Base-by-base conservation (phyloP, 2,888 invertebrate genomes). In the Aphidius colemani region DNA sequence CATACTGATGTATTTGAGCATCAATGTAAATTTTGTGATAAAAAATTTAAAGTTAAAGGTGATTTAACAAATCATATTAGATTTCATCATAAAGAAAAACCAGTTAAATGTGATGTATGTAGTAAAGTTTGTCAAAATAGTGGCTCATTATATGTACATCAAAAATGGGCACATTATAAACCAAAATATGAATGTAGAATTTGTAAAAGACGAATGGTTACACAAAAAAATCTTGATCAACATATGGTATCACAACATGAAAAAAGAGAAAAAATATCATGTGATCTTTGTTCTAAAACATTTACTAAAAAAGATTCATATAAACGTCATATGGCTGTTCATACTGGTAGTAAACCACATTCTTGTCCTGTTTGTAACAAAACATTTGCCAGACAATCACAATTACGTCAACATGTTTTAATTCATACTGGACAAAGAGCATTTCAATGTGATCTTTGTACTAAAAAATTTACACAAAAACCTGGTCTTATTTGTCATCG, bases 91-190 rank as follows among this genome's bases (percentile, higher is more conserved):
- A 81, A 79, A 30, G 82, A 82, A 59, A 80, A 77, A n/a, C 82
- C 82, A 1, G 67, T 81, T 0, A 77, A 75, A 13, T 82, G 82
- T 67, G 78, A 81, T 65, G 76, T 81, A 0, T 83, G 82, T 59
- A 81, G 81, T 0, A 81, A 81, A 58, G 63, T 77, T 0, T 82
- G 82, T 44, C 72, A 77, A 57, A 82, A 82, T 63, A 78, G 76
- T 13, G 81, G 81, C 30, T 82, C 81, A 0, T 72, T 82, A 0
- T 81, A 81, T 63, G 81, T 83, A 0, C 82, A 82, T 57, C 78
- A 80, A 56, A 82, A 82, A 44, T 82, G 82, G 82, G 81, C 82
- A 0, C 82, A 82, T 46, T 82, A 75, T 64, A 82, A 82, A 53
- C 82, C 82, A 2, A 79, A 82, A 60, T 82, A 70, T 65, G 82